Base-by-base conservation (phyloP, 1,140 invertebrate species). In the Leptinotarsa undecemlineata region DNA sequence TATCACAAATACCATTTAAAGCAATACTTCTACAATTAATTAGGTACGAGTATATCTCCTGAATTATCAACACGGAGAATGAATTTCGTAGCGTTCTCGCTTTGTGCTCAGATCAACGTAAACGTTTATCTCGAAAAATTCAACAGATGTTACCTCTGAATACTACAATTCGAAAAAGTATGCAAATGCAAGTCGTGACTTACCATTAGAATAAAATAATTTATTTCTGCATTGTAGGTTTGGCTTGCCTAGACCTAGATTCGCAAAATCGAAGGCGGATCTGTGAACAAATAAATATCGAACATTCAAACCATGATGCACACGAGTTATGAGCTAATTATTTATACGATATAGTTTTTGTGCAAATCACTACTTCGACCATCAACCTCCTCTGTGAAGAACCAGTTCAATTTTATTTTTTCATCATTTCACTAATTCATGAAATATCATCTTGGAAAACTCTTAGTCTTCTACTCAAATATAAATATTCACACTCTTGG, bases 161-260 rank as follows among this genome's bases (percentile, higher is more conserved):
- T 19, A 8, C 51, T 57, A 19, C 51, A 19, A 57, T 57, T 57
- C 51, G 51, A 57, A 57, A 57, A 57, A 57, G n/a, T 57, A 57
- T 19, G n/a, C 51, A 57, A 57, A 57, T 57, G 51, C 51, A 57
- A 57, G n/a, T 57, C 51, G 51, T 57, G 51, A 57, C 51, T 57
- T 57, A 57, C 51, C n/a, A 57, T 57, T 57, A 19, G 51, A 19
- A 57, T 57, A 15, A 17, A 19, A 19, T 57, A 57, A 57, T 57
- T 57, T 57, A 57, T 57, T 57, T 57, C 51, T 57, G 51, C n/a
- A 57, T 57, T 57, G 51, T 57, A 57, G 51, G 51, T 17, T 57
- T 19, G 51, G 51, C 51, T 57, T 57, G 51, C 17, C 51, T 57
- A 57, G 51, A 57, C 51, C 51, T 57, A 57, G 51, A 57, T 57